A percentile compares a stretch with the other conserved stretches of the same genome.
phyloP scores from a whole-genome alignment of 2,888 invertebrate genomes.

The Cybosia mesomella region DNA sequence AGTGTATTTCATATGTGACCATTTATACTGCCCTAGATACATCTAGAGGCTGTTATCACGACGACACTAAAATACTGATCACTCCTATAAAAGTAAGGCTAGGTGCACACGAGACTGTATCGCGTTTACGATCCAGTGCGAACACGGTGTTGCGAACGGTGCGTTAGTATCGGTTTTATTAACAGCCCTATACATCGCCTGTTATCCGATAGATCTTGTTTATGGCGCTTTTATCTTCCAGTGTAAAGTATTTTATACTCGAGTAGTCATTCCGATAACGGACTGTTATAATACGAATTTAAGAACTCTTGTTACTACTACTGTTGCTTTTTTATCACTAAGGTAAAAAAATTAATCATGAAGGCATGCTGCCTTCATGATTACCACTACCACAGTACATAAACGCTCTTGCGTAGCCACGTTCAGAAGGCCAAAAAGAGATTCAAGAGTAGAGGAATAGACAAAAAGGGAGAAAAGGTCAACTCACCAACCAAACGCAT shows the following conservation, averaged over 20 bases:
- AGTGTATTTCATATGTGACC: no score
- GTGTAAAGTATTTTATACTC: slow-evolving; percentile 47
- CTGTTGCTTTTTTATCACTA: background rate
- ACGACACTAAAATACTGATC: slow-evolving; percentile 39
- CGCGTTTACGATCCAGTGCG: slow-evolving; percentile 42
- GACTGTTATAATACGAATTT: slow-evolving; percentile 29
- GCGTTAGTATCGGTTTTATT: slow-evolving; percentile 39
- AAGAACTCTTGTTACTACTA: slow-evolving; percentile 20
- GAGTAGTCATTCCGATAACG: slow-evolving; percentile 39
- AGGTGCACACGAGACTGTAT: slow-evolving; percentile 32
- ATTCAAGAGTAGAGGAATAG: no score
- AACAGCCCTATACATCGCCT: slow-evolving; percentile 30
- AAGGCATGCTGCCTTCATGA: background rate
- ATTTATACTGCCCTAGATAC: slow-evolving; percentile 15
- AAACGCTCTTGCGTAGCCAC: background rate
- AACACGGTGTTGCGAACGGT: slow-evolving; percentile 12
- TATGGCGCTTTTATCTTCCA: slow-evolving; percentile 47
- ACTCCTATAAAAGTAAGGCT: slow-evolving; percentile 48
- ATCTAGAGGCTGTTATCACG: slow-evolving; percentile 37
- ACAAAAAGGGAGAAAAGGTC: background rate
- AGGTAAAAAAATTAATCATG: background rate
- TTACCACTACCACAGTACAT: background rate
- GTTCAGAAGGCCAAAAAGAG: no score
- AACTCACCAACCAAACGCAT: background rate
- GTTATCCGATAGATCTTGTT: slow-evolving; percentile 48